phyloP scores from a whole-genome alignment of 64 coral and sea anemone species.

The Hydrozoanthus tunicans region DNA sequence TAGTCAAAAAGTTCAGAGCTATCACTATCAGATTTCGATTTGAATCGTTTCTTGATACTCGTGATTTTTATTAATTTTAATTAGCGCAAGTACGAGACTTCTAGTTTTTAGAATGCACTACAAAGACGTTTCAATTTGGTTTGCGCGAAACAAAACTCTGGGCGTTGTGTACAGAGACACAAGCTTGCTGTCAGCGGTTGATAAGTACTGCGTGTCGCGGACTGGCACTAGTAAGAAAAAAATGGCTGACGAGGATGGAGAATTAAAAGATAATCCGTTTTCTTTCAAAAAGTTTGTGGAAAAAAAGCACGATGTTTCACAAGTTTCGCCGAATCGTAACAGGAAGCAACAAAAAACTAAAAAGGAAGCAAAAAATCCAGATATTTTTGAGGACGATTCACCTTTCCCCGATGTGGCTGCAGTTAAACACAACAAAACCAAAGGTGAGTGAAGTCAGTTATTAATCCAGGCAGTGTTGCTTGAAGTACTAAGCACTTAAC shows the following conservation, averaged over 20 bases:
- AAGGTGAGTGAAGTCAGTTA: neutral
- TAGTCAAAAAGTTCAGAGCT: too few species aligned
- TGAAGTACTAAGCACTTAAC: too few species aligned
- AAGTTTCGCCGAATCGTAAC: conserved; percentile 9
- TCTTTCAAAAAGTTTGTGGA: conserved; percentile 54
- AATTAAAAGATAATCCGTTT: conserved; percentile 25
- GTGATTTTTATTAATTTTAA: too few species aligned
- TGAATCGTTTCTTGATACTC: too few species aligned
- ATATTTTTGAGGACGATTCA: conserved; percentile 47
- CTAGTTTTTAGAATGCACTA: too few species aligned
- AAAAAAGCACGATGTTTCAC: conserved; percentile 30
- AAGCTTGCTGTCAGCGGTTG: too few species aligned
- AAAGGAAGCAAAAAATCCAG: conserved; percentile 3
- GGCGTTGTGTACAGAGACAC: too few species aligned
- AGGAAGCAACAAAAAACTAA: conserved; percentile 16
- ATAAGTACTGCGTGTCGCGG: neutral
- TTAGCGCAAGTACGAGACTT: too few species aligned
- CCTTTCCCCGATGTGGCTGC: conserved; percentile 9
- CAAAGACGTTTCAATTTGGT: too few species aligned
- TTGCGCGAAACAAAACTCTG: too few species aligned
- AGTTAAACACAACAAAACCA: neutral
- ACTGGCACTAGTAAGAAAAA: conserved; percentile 39
- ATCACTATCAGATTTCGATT: too few species aligned
- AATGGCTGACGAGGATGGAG: conserved; percentile 45
- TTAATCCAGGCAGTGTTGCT: too few species aligned